Evolutionary conservation across 2,113 vertebrate species (phyloP).

Genomic region (Amphiprion percula): DNA sequence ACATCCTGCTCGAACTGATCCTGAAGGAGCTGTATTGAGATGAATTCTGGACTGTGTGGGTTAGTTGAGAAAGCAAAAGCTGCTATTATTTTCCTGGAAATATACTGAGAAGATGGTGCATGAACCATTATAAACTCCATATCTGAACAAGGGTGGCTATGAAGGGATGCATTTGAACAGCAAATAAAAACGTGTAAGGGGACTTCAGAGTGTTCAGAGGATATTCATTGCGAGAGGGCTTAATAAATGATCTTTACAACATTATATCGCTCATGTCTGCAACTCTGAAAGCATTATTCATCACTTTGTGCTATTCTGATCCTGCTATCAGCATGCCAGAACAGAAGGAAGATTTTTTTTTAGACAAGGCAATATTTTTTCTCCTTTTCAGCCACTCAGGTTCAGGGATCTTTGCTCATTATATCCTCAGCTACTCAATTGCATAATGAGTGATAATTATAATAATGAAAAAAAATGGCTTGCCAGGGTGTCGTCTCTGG

Average conservation of each 20-base stretch:
- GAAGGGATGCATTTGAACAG: constrained; percentile 35
- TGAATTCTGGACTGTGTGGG: background rate
- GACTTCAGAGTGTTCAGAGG: background rate
- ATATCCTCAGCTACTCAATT: background rate
- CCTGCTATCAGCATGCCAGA: constrained; percentile 2
- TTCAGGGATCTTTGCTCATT: background rate
- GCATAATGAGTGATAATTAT: background rate
- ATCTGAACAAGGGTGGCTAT: constrained; percentile 28
- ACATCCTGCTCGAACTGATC: background rate
- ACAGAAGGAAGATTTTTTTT: background rate
- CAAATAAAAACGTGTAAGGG: constrained; percentile 7
- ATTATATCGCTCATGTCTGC: constrained; percentile 14
- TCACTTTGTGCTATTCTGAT: constrained; percentile 3
- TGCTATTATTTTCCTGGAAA: constrained; percentile 7
- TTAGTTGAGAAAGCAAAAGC: constrained; percentile 1
- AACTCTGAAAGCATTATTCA: constrained; percentile 1
- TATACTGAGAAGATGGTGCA: constrained; percentile 23
- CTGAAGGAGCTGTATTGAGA: background rate
- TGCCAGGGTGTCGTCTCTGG: background rate
- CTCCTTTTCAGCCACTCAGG: background rate
- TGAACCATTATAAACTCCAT: constrained; percentile 15
- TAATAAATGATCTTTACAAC: constrained; percentile 25
- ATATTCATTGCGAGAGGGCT: constrained; percentile 42
- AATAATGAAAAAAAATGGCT: background rate
- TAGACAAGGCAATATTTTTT: background rate